phyloP scores from a whole-genome alignment of 1,140 invertebrate species.

The Panagrolaimus sp. region DNA sequence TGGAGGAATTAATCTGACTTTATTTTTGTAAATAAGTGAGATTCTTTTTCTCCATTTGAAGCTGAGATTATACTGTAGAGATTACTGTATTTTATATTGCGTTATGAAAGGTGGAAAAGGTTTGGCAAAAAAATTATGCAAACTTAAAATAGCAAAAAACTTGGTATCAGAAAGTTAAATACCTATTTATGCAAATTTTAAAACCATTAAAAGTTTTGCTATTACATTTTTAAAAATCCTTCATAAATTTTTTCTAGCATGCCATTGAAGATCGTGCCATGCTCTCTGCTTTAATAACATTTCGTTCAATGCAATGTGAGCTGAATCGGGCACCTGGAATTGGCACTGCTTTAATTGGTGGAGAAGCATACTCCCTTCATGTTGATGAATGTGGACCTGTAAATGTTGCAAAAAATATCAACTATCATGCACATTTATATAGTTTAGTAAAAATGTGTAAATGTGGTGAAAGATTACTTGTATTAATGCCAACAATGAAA shows the following conservation, averaged over 20 bases:
- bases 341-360: neutral
- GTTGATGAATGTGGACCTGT: neutral
- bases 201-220: neutral
- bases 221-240: neutral
- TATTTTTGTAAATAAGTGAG: neutral
- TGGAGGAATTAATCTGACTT: constrained; percentile 5
- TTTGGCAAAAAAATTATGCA: neutral
- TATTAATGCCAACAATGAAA: neutral
- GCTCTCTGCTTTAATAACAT: neutral
- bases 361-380: neutral
- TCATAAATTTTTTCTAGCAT: neutral
- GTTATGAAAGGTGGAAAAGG: neutral
- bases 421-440: constrained; percentile 4
- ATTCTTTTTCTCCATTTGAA: constrained; percentile 16
- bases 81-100: too few species aligned
- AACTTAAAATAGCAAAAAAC: neutral
- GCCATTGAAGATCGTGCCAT: neutral
- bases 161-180: neutral
- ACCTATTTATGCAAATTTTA: too few species aligned
- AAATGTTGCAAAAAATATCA: neutral
- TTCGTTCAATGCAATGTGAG: neutral
- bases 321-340: constrained; percentile 1
- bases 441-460: constrained; percentile 10
- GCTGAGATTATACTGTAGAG: too few species aligned
- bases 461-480: constrained; percentile 2